Conservation (phyloP, 1,140 invertebrate genomes). For the Akabosia matsudoensis region DNA sequence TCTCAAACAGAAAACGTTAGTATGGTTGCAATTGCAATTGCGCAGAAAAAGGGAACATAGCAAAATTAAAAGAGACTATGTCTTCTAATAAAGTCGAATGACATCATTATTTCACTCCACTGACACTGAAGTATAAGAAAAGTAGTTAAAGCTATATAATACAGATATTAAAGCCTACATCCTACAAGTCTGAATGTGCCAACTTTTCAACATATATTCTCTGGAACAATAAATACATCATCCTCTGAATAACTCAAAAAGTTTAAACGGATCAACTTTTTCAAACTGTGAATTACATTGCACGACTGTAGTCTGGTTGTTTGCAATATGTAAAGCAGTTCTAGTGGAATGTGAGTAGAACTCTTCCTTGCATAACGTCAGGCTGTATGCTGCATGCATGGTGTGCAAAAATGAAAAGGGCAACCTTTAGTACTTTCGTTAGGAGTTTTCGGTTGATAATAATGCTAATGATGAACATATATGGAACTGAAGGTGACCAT, state of each 20-base stretch:
- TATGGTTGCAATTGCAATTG: no score
- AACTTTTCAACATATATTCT: not conserved
- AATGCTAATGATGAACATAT: not conserved
- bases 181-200: not conserved
- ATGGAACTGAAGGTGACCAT: not conserved
- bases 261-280: not conserved
- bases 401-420: not conserved
- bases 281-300: not conserved
- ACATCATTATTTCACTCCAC: not conserved
- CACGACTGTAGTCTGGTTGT: not conserved
- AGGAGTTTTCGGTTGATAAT: no score
- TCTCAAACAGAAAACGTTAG: no score
- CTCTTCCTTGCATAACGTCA: no score
- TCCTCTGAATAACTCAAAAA: not conserved
- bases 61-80: no score
- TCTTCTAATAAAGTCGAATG: not conserved
- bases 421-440: no score
- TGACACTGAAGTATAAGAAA: not conserved
- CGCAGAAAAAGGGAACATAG: no score
- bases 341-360: no score
- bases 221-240: slow-evolving; percentile 11
- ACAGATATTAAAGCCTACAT: slow-evolving; percentile 4
- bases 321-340: no score
- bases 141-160: not conserved
- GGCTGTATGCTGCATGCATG: not conserved